Conservation (phyloP, 2,888 invertebrate species). For the Plemyria rubiginata region DNA sequence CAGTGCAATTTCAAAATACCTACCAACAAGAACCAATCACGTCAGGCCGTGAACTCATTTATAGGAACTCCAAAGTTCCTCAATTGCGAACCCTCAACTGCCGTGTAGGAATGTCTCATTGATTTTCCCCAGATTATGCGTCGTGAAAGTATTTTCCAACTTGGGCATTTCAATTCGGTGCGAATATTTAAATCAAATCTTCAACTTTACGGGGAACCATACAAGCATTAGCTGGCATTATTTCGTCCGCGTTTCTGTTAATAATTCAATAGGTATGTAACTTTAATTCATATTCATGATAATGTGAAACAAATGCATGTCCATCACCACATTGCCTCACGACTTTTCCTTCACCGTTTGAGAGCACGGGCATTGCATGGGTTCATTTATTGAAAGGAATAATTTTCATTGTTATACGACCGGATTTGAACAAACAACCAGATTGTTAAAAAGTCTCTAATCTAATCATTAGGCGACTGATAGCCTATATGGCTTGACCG, state of each 20-base stretch:
- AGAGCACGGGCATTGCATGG: too few species aligned
- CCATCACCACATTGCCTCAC: too few species aligned
- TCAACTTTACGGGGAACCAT: constrained; percentile 31
- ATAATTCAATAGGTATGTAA: too few species aligned
- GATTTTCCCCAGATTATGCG: constrained; percentile 69
- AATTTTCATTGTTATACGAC: too few species aligned
- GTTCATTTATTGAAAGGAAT: too few species aligned
- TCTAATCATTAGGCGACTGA: too few species aligned
- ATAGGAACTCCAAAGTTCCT: constrained; percentile 60
- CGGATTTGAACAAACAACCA: too few species aligned
- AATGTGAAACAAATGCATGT: too few species aligned
- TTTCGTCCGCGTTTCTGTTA: not conserved
- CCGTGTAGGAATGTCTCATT: constrained; percentile 72
- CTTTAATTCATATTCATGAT: too few species aligned
- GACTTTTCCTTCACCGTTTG: too few species aligned
- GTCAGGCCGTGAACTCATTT: constrained; percentile 59
- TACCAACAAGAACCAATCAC: constrained; percentile 49
- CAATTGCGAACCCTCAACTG: constrained; percentile 56
- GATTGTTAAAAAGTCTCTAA: too few species aligned
- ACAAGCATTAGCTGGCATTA: constrained; percentile 5
- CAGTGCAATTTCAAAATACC: constrained; percentile 25
- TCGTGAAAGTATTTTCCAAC: constrained; percentile 75
- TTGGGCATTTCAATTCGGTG: constrained; percentile 62
- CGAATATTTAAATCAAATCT: constrained; percentile 73
- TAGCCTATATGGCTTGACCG: too few species aligned